Evolutionary conservation across 2,113 vertebrate species (phyloP).

Genomic region (Stercorarius parasiticus): DNA sequence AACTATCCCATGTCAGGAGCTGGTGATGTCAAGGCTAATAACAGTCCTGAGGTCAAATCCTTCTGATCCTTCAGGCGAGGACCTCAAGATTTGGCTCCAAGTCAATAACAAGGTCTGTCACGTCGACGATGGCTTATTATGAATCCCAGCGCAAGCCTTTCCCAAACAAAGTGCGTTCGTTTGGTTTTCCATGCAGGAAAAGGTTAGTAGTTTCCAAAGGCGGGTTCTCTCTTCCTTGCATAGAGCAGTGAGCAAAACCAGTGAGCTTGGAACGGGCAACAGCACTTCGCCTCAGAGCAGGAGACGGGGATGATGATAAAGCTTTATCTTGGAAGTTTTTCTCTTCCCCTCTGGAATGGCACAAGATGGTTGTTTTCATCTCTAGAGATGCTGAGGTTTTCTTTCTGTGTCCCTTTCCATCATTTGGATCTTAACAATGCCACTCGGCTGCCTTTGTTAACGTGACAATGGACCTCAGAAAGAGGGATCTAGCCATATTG

Average conservation of each 20-base stretch:
- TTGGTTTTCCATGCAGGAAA: slow-evolving; percentile 24
- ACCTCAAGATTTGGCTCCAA: slow-evolving; percentile 55
- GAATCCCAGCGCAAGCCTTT: not conserved
- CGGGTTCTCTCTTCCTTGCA: not conserved
- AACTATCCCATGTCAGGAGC: slow-evolving; percentile 66
- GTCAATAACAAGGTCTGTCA: slow-evolving; percentile 55
- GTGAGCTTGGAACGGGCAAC: not conserved
- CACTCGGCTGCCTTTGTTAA: slow-evolving; percentile 21
- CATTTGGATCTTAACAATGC: not conserved
- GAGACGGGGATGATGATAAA: not conserved
- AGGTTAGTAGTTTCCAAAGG: slow-evolving; percentile 34
- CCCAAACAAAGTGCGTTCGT: not conserved
- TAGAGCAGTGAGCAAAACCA: not conserved
- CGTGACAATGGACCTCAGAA: not conserved
- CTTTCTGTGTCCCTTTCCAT: not conserved
- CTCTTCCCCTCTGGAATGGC: not conserved
- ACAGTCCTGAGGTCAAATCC: slow-evolving; percentile 61
- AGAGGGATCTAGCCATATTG: not conserved
- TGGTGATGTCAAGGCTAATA: slow-evolving; percentile 68
- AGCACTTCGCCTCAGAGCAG: not conserved
- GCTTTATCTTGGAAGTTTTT: not conserved
- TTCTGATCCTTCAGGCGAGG: slow-evolving; percentile 54
- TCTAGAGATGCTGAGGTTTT: not conserved
- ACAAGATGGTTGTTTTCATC: not conserved
- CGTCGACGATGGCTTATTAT: not conserved